phyloP scores from a whole-genome alignment of 2,888 invertebrate genomes.

The Metopia argyrocephala region DNA sequence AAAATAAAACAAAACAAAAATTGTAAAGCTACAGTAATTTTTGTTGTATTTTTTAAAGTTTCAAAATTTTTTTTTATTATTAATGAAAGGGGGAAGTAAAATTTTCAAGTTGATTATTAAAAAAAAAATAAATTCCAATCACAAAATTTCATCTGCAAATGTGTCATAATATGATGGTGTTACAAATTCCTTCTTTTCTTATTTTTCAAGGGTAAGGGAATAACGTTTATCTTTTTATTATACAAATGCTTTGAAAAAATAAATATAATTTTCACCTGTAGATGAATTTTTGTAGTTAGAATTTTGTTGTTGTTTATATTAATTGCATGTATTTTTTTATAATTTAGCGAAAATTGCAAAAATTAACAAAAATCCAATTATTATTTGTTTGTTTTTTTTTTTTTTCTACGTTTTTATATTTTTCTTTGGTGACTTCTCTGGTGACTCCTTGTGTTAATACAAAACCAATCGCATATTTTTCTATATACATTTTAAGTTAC shows the following conservation, averaged over 20 bases:
- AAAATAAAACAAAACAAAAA: slow-evolving; percentile 66
- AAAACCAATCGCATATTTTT: neutral
- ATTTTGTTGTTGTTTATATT: slow-evolving; percentile 40
- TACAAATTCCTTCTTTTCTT: neutral
- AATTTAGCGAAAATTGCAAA: slow-evolving; percentile 76
- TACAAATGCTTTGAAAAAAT: slow-evolving; percentile 7
- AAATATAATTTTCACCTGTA: slow-evolving; percentile 64
- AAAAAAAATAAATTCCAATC: slow-evolving; percentile 55
- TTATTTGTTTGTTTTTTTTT: slow-evolving; percentile 36
- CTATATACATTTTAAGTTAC: slow-evolving; percentile 23
- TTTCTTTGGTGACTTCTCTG: slow-evolving; percentile 34
- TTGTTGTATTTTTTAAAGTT: slow-evolving; percentile 51
- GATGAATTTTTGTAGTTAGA: slow-evolving; percentile 65
- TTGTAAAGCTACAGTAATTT: slow-evolving; percentile 78
- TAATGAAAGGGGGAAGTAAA: slow-evolving; percentile 30
- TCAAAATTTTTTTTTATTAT: slow-evolving; percentile 22
- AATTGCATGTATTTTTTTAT: slow-evolving; percentile 12
- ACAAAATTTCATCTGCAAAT: slow-evolving; percentile 66
- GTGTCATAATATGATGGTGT: slow-evolving; percentile 13
- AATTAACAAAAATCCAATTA: slow-evolving; percentile 77
- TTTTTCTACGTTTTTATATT: slow-evolving; percentile 14
- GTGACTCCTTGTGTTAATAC: slow-evolving; percentile 51
- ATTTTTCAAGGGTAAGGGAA: slow-evolving; percentile 2
- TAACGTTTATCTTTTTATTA: slow-evolving; percentile 14
- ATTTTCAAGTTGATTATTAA: slow-evolving; percentile 16